Conservation (phyloP, 92 coral and sea anemone species). For the Epizoanthus rinbou region DNA sequence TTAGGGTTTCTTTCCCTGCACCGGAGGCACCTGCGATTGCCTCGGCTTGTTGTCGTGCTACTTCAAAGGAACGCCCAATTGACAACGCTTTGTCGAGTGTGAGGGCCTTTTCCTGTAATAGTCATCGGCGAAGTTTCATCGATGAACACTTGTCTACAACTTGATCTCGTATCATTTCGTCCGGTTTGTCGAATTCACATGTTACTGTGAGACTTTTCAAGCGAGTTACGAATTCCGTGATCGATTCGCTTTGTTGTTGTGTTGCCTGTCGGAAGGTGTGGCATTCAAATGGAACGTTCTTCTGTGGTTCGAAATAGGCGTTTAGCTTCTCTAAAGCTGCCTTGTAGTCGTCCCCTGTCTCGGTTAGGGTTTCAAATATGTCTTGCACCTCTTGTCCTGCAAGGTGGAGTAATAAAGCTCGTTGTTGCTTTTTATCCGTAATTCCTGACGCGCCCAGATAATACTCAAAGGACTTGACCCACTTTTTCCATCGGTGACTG, state of each 20-base stretch:
- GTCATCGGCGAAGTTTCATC: slow-evolving; percentile 35
- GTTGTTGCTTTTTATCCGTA: slow-evolving; percentile 54
- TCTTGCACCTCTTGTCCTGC: slow-evolving; percentile 59
- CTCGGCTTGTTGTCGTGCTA: slow-evolving; percentile 36
- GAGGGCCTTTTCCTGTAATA: slow-evolving; percentile 47
- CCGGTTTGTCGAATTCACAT: slow-evolving; percentile 42
- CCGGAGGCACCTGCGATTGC: slow-evolving; percentile 47
- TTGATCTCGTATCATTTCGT: slow-evolving; percentile 56
- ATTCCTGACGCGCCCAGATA: slow-evolving; percentile 55
- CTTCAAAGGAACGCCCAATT: slow-evolving; percentile 12
- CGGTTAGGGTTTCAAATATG: slow-evolving; percentile 56
- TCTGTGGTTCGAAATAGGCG: slow-evolving; percentile 54
- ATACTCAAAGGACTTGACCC: slow-evolving; percentile 59
- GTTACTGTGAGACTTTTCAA: slow-evolving; percentile 32
- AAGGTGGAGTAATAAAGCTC: slow-evolving; percentile 54
- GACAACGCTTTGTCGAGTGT: slow-evolving; percentile 31
- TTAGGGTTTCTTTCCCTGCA: slow-evolving; percentile 44
- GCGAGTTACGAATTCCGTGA: slow-evolving; percentile 47
- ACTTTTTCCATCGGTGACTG: slow-evolving; percentile 34
- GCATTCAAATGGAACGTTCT: slow-evolving; percentile 44
- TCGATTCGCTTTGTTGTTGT: slow-evolving; percentile 39
- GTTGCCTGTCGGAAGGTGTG: slow-evolving; percentile 52
- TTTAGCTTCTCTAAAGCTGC: slow-evolving; percentile 52
- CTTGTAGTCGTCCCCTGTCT: slow-evolving; percentile 55
- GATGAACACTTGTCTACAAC: slow-evolving; percentile 52